Evolutionary conservation across 2,888 invertebrate genomes (phyloP).

Genomic region (Synanthedon formicaeformis): DNA sequence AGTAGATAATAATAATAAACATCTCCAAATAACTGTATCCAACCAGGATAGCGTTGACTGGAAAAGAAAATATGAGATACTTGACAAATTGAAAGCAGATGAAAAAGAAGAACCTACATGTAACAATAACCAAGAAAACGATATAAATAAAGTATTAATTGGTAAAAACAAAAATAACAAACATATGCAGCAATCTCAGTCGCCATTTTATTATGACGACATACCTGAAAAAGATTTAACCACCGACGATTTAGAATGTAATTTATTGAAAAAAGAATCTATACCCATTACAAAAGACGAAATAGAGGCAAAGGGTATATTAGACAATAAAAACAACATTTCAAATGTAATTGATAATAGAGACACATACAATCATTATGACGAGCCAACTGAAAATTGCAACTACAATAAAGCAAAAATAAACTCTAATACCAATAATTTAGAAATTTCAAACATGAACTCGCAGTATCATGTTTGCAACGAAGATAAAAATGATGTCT

Average conservation of each 20-base stretch:
- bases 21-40: conserved; percentile 9
- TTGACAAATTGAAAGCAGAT: conserved; percentile 40
- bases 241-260: background rate
- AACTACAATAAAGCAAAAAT: background rate
- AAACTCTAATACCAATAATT: background rate
- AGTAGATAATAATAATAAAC: conserved; percentile 8
- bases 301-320: background rate
- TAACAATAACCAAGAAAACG: conserved; percentile 1
- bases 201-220: background rate
- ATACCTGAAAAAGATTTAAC: conserved; percentile 17
- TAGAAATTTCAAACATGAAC: background rate
- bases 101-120: conserved; percentile 21
- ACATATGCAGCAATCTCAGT: background rate
- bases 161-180: background rate
- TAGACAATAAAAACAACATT: background rate
- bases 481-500: background rate
- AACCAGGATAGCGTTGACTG: conserved; percentile 32
- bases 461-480: background rate
- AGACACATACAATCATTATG: background rate
- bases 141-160: background rate
- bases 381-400: background rate
- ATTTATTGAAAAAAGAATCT: background rate
- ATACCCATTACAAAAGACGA: background rate
- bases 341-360: background rate
- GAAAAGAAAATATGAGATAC: conserved; percentile 58